Evolutionary conservation across 1,140 invertebrate genomes (phyloP).

Genomic region (Caerostris darwini): DNA sequence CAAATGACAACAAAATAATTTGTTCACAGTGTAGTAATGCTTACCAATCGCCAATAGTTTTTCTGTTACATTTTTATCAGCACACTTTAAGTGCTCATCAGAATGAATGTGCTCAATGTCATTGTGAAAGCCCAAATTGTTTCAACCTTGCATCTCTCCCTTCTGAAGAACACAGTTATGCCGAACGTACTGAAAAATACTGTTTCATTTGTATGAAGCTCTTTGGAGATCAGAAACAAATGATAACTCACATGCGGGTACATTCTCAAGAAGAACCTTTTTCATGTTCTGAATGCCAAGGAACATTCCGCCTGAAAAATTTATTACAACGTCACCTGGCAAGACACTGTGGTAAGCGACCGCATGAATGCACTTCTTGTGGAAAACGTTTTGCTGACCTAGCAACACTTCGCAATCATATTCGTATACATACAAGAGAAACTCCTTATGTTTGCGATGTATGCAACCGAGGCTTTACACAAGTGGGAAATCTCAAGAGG

Average conservation of each 20-base stretch:
- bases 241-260: slow-evolving; percentile 65
- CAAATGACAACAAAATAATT: neutral
- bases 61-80: slow-evolving; percentile 60
- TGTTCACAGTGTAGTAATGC: slow-evolving; percentile 46
- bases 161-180: neutral
- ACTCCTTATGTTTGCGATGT: slow-evolving; percentile 94
- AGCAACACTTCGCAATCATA: slow-evolving; percentile 83
- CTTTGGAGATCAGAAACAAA: neutral
- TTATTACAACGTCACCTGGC: slow-evolving; percentile 80
- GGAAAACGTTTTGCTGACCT: slow-evolving; percentile 80
- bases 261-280: slow-evolving; percentile 65
- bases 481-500: slow-evolving; percentile 93
- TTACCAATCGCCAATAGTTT: neutral
- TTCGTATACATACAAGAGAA: slow-evolving; percentile 88
- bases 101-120: slow-evolving; percentile 57
- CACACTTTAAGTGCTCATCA: slow-evolving; percentile 4
- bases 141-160: neutral
- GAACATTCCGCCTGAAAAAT: slow-evolving; percentile 51
- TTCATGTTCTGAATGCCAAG: slow-evolving; percentile 50
- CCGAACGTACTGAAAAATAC: neutral
- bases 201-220: slow-evolving; percentile 64
- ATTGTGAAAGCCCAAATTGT: neutral
- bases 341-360: slow-evolving; percentile 82
- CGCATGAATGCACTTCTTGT: slow-evolving; percentile 82
- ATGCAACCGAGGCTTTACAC: slow-evolving; percentile 93